Conservation (phyloP, 2,797 vertebrate species). For the Lacerta viridis region DNA sequence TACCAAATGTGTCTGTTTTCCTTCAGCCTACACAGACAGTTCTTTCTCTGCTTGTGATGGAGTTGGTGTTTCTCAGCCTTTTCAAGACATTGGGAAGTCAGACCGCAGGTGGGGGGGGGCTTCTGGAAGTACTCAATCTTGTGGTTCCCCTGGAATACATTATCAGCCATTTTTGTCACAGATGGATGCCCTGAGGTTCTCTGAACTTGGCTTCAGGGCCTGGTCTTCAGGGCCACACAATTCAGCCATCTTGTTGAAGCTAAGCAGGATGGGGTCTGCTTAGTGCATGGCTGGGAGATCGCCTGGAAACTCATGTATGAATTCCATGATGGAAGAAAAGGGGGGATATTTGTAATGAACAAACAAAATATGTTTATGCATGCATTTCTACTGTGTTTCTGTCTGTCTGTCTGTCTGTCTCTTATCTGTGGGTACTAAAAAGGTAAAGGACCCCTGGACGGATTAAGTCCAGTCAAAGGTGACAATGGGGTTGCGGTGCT, state of each 20-base stretch:
- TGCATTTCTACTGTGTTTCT: neutral
- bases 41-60: neutral
- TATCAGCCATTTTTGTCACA: too few species aligned
- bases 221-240: neutral
- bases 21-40: neutral
- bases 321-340: neutral
- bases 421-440: too few species aligned
- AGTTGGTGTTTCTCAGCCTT: neutral
- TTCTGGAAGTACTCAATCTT: neutral
- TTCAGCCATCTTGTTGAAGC: neutral
- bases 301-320: neutral
- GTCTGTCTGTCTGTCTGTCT: too few species aligned
- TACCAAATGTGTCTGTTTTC: slow-evolving; percentile 44
- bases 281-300: neutral
- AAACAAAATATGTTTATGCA: neutral
- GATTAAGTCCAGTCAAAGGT: too few species aligned
- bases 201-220: neutral
- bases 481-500: too few species aligned
- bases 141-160: neutral
- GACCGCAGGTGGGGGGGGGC: neutral
- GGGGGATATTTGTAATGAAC: neutral
- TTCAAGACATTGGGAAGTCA: neutral
- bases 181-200: neutral
- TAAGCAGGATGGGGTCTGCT: too few species aligned
- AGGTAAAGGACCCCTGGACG: too few species aligned